Conservation (phyloP, 2,888 invertebrate genomes). For the Physocephala rufipes region DNA sequence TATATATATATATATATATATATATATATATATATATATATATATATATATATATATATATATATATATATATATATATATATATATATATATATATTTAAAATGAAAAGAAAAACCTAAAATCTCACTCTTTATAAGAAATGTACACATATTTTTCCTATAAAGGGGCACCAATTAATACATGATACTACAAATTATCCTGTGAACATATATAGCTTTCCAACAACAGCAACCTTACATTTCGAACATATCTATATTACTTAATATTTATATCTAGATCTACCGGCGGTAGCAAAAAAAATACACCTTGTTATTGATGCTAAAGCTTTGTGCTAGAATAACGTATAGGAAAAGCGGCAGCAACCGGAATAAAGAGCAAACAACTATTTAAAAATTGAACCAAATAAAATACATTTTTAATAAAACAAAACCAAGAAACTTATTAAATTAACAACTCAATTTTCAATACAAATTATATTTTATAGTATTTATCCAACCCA, state of each 20-base stretch:
- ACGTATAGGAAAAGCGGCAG: background rate
- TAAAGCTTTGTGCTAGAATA: background rate
- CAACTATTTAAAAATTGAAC: too few species aligned
- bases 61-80: constrained; percentile 12
- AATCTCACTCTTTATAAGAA: too few species aligned
- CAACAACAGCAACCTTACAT: constrained; percentile 19
- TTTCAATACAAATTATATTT: too few species aligned
- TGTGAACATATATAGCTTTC: background rate
- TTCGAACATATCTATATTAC: constrained; percentile 16
- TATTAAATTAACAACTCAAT: too few species aligned
- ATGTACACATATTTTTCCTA: background rate
- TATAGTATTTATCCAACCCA: too few species aligned
- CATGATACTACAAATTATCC: background rate
- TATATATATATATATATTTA: too few species aligned
- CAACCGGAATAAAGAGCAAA: background rate
- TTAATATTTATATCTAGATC: background rate
- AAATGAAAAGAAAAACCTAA: too few species aligned
- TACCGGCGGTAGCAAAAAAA: background rate
- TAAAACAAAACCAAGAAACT: too few species aligned
- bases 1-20: background rate
- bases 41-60: constrained; percentile 1
- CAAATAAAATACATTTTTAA: background rate
- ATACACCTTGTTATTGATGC: background rate
- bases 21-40: constrained; percentile 7
- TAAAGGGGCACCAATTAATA: background rate